These are phyloP conservation scores for Callosobruchus maculatus DNA, from an alignment of 2,888 invertebrate species.

Conservation along the genomic window DNA sequence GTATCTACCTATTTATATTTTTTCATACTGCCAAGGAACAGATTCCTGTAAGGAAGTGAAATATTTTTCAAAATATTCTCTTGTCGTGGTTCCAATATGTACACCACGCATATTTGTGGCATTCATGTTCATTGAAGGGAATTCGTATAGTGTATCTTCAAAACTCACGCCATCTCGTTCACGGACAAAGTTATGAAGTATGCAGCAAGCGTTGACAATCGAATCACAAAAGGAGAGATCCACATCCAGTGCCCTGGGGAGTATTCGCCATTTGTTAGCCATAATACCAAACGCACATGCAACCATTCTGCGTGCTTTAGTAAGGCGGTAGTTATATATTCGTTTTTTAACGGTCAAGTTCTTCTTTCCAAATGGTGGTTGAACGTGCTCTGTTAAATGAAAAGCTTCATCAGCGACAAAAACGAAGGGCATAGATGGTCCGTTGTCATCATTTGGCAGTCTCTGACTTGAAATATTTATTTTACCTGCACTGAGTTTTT, in stretches of 20 bases:
- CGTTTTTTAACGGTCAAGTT: conserved; percentile 1
- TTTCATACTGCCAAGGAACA: no score
- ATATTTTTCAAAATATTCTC: no score
- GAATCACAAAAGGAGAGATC: conserved; percentile 2
- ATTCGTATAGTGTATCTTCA: no score
- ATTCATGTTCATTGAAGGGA: no score
- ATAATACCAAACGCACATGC: conserved; percentile 16
- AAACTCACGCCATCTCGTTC: conserved; percentile 3
- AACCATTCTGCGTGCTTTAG: conserved; percentile 5
- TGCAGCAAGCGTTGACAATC: conserved; percentile 7
- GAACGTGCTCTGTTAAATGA: conserved; percentile 4
- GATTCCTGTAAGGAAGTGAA: no score
- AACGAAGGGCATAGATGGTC: conserved; percentile 3
- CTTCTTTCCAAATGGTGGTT: conserved; percentile 8
- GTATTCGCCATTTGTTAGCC: conserved; percentile 16
- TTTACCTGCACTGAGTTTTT: background rate
- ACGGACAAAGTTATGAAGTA: conserved; percentile 10
- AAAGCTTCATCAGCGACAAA: conserved; percentile 11
- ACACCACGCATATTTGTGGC: no score
- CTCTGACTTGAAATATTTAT: conserved; percentile 1
- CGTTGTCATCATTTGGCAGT: background rate
- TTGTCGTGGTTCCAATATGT: no score
- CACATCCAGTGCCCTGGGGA: conserved; percentile 12
- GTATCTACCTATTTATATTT: no score
- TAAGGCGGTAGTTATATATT: conserved; percentile 12